Conservation (phyloP, 2,113 vertebrate genomes). For the Perccottus glenii region DNA sequence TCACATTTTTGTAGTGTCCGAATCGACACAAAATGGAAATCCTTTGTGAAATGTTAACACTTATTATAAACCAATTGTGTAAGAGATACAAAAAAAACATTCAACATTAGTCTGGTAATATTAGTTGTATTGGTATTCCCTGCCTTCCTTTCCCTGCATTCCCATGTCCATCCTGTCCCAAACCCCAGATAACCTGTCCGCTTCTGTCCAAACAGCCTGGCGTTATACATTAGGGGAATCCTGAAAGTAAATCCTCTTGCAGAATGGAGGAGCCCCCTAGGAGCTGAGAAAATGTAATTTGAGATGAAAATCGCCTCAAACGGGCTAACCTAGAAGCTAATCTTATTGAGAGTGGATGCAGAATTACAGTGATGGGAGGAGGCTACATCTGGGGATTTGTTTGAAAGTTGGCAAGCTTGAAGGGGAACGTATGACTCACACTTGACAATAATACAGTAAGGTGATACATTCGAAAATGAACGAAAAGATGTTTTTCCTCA, state of each 20-base stretch:
- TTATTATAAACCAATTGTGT: too few relatives aligned
- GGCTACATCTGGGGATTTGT: conserved; percentile 6
- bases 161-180: too few relatives aligned
- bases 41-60: too few relatives aligned
- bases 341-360: conserved; percentile 9
- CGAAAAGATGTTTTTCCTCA: not conserved
- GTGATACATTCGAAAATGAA: conserved; percentile 1
- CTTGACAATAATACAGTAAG: not conserved
- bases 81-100: too few relatives aligned
- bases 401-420: not conserved
- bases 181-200: too few relatives aligned
- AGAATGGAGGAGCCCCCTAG: not conserved
- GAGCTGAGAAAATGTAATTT: conserved; percentile 3
- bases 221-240: not conserved
- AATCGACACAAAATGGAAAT: too few relatives aligned
- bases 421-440: not conserved
- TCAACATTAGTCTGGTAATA: too few relatives aligned
- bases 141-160: too few relatives aligned
- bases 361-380: not conserved
- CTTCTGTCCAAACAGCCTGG: too few relatives aligned
- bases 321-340: conserved; percentile 2
- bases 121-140: too few relatives aligned
- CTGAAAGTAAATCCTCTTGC: not conserved
- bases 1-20: too few relatives aligned
- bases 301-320: conserved; percentile 1